Base-by-base conservation (phyloP, 2,797 vertebrate species). In the Chaenodraco wilsoni region DNA sequence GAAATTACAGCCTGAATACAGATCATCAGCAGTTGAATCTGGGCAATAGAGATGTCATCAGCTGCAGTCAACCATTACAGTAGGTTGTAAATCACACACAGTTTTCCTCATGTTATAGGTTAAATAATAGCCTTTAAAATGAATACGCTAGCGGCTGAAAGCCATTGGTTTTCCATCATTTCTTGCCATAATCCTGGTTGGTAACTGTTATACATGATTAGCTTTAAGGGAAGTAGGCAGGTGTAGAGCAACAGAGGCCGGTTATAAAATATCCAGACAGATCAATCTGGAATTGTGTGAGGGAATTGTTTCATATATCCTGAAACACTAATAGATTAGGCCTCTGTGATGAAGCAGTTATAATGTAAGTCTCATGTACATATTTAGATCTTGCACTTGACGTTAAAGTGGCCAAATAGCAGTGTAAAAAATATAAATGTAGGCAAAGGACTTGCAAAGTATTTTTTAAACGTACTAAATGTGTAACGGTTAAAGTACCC, bases 111-210 rank as follows among this genome's bases (percentile, higher is more conserved):
- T 63, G 58, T 60, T 74, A 64, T 8, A 49, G 49, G 54, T 59
- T 65, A n/a, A 71, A 74, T 69, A 49, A 71, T 65, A 56, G 45
- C 41, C 66, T 72, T 27, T 56, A 9, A 45, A 43, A 74, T 72
- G 72, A 46, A 62, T 21, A 61, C 9, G 9, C 57, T 33, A 15
- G 55, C 6, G 41, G 55, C 14, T 19, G n/a, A 27, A 9, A 46
- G 33, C 41, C 48, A 33, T 21, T 33, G 37, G 45, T 45, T 54
- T 49, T 65, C 65, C 41, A 78, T 83, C 21, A 71, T 62, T 43
- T 59, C 27, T 43, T 8, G 1, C 41, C 55, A 41, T 74, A 59
- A 31, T 48, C 27, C 43, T 23, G 13, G 51, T 50, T 64, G 59
- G 23, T 54, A 65, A 27, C 41, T 2, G 58, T 56, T 11, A 17